Evolutionary conservation across 1,140 invertebrate species (phyloP), one percentile per base, ranked within the genome.

Genomic region (Achroia grisella): DNA sequence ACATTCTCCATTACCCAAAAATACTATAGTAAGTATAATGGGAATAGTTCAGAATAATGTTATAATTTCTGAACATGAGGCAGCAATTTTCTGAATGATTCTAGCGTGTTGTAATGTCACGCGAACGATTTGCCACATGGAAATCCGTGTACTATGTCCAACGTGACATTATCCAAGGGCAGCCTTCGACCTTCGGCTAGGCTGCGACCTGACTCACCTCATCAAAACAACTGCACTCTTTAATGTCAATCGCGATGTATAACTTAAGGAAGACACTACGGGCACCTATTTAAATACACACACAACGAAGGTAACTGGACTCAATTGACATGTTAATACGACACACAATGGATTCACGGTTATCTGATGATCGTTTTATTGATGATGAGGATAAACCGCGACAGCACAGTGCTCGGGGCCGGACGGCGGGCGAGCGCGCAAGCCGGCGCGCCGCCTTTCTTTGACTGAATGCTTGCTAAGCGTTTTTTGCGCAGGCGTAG

Each of bases 391-490:
- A 56, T 44, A 54, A 44, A 14, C 50, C 59, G 58, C 58, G 52
- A 49, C 44, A 39, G 15, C 57, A 32, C 39, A 10, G 44, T 47
- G 48, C 44, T 41, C 43, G 29, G 39, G 54, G 57, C 46, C 51
- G 51, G 60, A 40, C 61, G 71, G 70, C 74, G 58, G 78, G 77
- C 80, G 71, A 78, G 71, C 80, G 80, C 80, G 75, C 73, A 53
- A 75, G 62, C 73, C 67, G 71, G 80, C 80, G 80, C 80, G 77
- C 76, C 80, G 80, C 80, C 80, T 68, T 42, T 58, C 70, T 80
- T 67, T 73, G 62, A 78, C 67, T 77, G 73, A 72, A 62, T 65
- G 66, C 56, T 64, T 61, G 47, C 45, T 56, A 56, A 69, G 34
- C 48, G 48, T 58, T 67, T 60, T 70, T 71, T 56, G 77, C 80